These are phyloP conservation scores for Neosilurus mollespiculum DNA, from an alignment of 2,797 vertebrate genomes.

Conservation along the genomic window DNA sequence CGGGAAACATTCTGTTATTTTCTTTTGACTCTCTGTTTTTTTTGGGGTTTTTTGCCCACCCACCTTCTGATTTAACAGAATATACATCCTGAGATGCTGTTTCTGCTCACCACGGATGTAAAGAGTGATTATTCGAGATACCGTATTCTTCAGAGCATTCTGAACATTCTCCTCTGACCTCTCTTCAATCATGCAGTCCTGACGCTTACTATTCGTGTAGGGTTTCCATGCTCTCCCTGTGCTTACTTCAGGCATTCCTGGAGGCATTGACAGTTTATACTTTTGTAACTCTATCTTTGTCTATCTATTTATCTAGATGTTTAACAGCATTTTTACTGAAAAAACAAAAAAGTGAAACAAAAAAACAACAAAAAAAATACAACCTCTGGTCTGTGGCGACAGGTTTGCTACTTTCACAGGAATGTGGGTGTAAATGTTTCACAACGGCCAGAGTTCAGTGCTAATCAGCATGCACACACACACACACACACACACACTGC, in stretches of 20 bases:
- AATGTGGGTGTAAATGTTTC: slow-evolving; percentile 32
- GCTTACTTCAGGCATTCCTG: too few relatives aligned
- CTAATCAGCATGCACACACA: neutral
- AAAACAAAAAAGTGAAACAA: neutral
- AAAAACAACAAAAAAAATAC: neutral
- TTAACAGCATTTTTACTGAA: neutral
- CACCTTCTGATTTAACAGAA: neutral
- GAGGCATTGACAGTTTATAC: too few relatives aligned
- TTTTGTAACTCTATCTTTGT: neutral
- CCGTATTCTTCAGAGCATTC: neutral
- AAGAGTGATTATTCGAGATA: neutral
- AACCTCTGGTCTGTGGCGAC: neutral
- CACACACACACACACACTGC: slow-evolving; percentile 19
- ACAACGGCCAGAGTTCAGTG: neutral
- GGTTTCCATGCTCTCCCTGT: neutral
- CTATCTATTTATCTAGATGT: neutral
- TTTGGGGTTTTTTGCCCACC: too few relatives aligned
- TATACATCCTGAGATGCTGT: neutral
- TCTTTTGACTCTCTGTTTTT: too few relatives aligned
- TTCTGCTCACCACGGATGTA: neutral
- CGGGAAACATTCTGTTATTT: neutral
- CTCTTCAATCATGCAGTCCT: neutral
- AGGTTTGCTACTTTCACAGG: slow-evolving; percentile 23
- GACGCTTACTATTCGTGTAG: neutral
- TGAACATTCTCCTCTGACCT: neutral